Evolutionary conservation across 2,113 vertebrate genomes (phyloP).

Genomic region (Casuarius casuarius): DNA sequence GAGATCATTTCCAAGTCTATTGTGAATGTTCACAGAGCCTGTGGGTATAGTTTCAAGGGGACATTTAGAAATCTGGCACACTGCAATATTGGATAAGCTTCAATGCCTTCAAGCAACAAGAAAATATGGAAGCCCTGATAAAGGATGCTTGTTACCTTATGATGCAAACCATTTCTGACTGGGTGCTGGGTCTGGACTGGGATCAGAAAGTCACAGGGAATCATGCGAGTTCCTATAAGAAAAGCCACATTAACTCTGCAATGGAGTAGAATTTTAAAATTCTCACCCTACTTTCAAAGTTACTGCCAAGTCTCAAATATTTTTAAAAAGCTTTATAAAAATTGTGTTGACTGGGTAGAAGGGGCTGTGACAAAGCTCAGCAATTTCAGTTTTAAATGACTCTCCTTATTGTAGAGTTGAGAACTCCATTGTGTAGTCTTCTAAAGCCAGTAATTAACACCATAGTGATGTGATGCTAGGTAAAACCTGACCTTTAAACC

Average conservation of each 20-base stretch:
- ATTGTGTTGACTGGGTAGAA: too few species aligned
- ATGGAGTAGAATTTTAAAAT: not conserved
- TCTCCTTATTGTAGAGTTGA: not conserved
- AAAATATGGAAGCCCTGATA: not conserved
- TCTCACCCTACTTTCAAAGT: not conserved
- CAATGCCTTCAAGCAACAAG: not conserved
- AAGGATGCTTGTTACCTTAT: constrained; percentile 81
- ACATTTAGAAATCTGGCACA: not conserved
- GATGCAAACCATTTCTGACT: constrained; percentile 91
- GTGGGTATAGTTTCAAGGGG: not conserved
- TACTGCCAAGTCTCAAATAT: not conserved
- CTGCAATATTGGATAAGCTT: not conserved
- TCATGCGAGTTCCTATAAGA: constrained; percentile 89
- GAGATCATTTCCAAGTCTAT: not conserved
- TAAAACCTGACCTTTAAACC: not conserved
- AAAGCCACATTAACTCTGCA: not conserved
- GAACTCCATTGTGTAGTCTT: not conserved
- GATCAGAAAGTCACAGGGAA: constrained; percentile 96
- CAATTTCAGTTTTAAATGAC: not conserved
- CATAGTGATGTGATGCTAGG: not conserved
- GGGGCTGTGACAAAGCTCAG: not conserved
- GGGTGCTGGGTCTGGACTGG: constrained; percentile 94
- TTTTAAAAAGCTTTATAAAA: not conserved
- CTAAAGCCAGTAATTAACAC: not conserved
- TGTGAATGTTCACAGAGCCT: not conserved